These are phyloP conservation scores for Neolamprologus multifasciatus DNA, from an alignment of 2,797 vertebrate species.

Conservation along the genomic window DNA sequence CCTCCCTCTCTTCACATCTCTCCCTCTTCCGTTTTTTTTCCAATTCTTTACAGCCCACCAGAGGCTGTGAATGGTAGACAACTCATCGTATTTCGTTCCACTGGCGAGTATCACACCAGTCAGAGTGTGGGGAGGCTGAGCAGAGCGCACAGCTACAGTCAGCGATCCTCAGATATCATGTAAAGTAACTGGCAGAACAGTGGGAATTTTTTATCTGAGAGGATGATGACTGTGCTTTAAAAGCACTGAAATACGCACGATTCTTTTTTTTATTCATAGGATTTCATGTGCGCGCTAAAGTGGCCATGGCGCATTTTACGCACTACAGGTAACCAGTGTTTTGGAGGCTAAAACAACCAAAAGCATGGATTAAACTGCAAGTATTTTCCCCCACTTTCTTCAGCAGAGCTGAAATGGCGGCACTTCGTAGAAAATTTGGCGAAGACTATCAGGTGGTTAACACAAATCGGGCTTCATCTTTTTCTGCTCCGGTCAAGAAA, in stretches of 20 bases:
- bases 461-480: constrained; percentile 62
- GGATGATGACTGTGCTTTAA: not conserved
- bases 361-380: constrained; percentile 55
- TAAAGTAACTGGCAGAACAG: not conserved
- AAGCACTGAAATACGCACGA: not conserved
- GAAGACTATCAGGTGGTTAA: constrained; percentile 89
- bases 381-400: not conserved
- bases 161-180: not conserved
- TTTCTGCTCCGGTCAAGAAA: constrained; percentile 76
- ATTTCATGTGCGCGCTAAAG: constrained; percentile 30
- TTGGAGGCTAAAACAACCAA: constrained; percentile 1
- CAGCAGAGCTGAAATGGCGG: constrained; percentile 73
- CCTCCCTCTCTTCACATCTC: not conserved
- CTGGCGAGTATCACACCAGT: constrained; percentile 5
- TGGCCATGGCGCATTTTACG: constrained; percentile 71
- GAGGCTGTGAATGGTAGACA: constrained; percentile 45
- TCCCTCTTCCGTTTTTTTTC: not conserved
- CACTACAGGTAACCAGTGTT: constrained; percentile 57
- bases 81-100: constrained; percentile 7
- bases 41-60: constrained; percentile 32
- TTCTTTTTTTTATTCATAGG: not conserved
- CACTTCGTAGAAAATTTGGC: constrained; percentile 84
- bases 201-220: not conserved
- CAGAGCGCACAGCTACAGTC: constrained; percentile 27
- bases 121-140: constrained; percentile 10